Conservation (phyloP, 2,797 vertebrate genomes). For the Sylvilagus floridanus region DNA sequence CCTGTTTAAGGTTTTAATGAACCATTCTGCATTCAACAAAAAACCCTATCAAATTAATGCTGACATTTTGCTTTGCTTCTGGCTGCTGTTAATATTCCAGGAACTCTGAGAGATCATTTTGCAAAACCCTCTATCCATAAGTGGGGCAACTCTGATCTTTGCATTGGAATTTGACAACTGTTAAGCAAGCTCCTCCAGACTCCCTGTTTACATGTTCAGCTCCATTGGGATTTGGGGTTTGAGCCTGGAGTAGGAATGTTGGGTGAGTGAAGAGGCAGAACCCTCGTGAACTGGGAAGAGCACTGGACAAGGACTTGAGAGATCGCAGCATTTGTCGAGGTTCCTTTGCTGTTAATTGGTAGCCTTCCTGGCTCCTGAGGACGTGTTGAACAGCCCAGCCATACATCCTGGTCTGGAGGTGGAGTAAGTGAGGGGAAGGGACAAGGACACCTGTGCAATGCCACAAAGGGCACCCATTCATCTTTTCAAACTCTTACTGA, state of each 20-base stretch:
- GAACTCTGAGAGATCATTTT: constrained; percentile 43
- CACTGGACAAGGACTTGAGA: neutral
- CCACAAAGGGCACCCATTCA: neutral
- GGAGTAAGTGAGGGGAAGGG: rapidly evolving
- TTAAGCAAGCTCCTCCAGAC: neutral
- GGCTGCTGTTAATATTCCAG: neutral
- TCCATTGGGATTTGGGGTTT: neutral
- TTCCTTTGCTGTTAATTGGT: neutral
- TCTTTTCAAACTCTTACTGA: neutral
- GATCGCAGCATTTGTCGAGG: neutral
- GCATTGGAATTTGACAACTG: constrained; percentile 33
- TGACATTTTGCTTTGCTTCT: constrained; percentile 76
- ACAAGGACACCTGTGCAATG: too few relatives aligned
- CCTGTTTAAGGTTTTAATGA: constrained; percentile 86
- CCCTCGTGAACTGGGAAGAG: neutral
- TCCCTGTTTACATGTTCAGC: neutral
- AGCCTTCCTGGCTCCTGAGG: neutral
- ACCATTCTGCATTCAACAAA: constrained; percentile 74
- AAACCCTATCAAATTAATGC: constrained; percentile 73
- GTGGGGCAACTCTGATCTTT: constrained; percentile 56
- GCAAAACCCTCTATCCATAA: constrained; percentile 53
- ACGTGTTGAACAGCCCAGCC: neutral
- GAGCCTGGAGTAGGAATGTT: neutral
- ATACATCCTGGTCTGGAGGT: neutral
- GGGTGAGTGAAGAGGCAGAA: neutral